A percentile compares a stretch with the other conserved stretches of the same genome.
phyloP scores from a whole-genome alignment of 2,888 invertebrate species.

The Gymnocheta viridis region DNA sequence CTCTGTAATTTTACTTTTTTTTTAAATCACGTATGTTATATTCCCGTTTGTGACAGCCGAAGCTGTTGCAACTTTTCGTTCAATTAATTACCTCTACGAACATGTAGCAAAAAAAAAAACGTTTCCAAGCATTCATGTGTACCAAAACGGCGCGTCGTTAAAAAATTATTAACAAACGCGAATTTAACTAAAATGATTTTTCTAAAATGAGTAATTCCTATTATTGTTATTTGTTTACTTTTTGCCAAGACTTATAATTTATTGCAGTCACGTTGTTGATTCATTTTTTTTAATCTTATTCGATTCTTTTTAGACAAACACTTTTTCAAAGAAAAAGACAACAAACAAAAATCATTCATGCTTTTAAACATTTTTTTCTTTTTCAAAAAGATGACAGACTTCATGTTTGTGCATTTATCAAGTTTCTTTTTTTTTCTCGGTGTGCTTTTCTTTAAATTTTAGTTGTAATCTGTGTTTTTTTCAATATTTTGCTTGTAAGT shows the following conservation, averaged over 20 bases:
- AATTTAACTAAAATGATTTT: not conserved
- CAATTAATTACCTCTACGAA: not conserved
- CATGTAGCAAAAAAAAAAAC: slow-evolving; percentile 11
- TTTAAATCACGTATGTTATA: no score
- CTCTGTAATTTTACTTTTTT: no score
- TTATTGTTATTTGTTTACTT: slow-evolving; percentile 16
- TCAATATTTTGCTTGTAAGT: slow-evolving; percentile 26
- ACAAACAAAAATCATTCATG: slow-evolving; percentile 29
- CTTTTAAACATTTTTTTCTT: slow-evolving; percentile 31
- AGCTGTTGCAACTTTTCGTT: no score
- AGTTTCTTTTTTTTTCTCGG: slow-evolving; percentile 53
- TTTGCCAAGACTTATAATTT: slow-evolving; percentile 38
- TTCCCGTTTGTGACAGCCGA: no score
- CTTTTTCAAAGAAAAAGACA: not conserved
- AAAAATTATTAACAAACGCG: not conserved
- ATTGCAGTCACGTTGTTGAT: slow-evolving; percentile 58
- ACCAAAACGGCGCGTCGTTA: not conserved
- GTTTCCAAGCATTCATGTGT: not conserved
- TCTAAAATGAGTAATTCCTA: not conserved
- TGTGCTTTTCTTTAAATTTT: slow-evolving; percentile 22
- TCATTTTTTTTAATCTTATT: slow-evolving; percentile 29
- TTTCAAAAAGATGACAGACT: slow-evolving; percentile 38
- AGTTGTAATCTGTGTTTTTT: not conserved
- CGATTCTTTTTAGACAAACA: slow-evolving; percentile 38
- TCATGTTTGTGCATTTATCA: slow-evolving; percentile 50